Evolutionary conservation across 2,888 invertebrate species (phyloP), one percentile per base, ranked within the genome.

Genomic region (Erpobdella octoculata): DNA sequence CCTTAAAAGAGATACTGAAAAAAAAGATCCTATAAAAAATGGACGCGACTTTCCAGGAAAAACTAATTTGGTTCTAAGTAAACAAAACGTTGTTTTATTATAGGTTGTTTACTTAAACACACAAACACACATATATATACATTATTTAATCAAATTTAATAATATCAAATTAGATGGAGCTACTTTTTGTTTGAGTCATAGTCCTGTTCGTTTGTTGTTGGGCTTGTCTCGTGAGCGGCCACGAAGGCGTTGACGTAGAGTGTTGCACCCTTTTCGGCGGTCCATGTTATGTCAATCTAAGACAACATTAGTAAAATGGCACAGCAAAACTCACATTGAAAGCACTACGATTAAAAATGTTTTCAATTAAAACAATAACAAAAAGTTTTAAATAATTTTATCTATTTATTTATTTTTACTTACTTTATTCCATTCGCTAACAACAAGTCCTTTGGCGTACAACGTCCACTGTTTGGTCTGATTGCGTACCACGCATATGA

Each of bases 391-490:
- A 28, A 36, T 65, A 36, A 36, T 65, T 21, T 65, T 65, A 31
- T 61, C 15, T 9, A 59, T 59, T 15, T 12, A 9, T 28, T 64
- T 6, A 28, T 28, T 21, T 12, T 8, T 64, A 1, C 21, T 31
- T 35, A 69, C 69, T 21, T 69, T 28, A 37, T 69, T 69, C 69
- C 69, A 69, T 3, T 53, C 18, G 31, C 62, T 58, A 9, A 69
- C 15, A 15, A 8, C 36, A 18, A 69, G 21, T 25, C 37, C 58
- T 12, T 15, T 18, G 0, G 71, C 21, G 2, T 21, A 15, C 28
- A 79, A 78, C 21, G 75, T 76, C 81, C 81, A 82, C 0, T 76
- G 73, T 41, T 69, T 69, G n/a, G 69, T 69, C 21, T 53, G 48
- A 36, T 69, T 69, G 18, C 69, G 28, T 5, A 69, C 69, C 35